A percentile compares a stretch with the other conserved stretches of the same genome.
These are phyloP conservation scores for Leptodirus hochenwartii DNA, from an alignment of 2,888 invertebrate species.

Conservation along the genomic window DNA sequence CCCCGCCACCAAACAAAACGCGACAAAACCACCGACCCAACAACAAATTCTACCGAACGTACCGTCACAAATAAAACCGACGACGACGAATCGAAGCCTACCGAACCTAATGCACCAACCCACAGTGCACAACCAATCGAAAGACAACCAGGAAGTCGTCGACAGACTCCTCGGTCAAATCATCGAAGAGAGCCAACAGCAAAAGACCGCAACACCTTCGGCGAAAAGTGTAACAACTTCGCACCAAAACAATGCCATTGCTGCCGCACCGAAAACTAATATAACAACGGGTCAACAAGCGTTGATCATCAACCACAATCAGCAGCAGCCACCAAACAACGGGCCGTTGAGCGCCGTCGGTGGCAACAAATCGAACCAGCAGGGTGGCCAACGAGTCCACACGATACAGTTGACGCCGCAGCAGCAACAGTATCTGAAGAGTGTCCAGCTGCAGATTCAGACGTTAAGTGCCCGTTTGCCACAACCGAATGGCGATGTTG, in stretches of 20 bases:
- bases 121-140: too few relatives aligned
- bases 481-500: conserved; percentile 22
- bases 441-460: conserved; percentile 50
- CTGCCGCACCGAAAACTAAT: neutral
- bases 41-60: too few relatives aligned
- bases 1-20: too few relatives aligned
- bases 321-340: conserved; percentile 10
- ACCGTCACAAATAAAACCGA: too few relatives aligned
- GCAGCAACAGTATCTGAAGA: conserved; percentile 43
- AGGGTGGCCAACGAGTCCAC: conserved; percentile 38
- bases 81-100: too few relatives aligned
- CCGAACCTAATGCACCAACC: too few relatives aligned
- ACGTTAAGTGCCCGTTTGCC: conserved; percentile 36
- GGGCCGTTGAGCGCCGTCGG: conserved; percentile 2
- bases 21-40: too few relatives aligned
- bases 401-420: conserved; percentile 57
- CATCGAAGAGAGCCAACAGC: conserved; percentile 19
- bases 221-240: neutral
- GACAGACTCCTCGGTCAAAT: conserved; percentile 25
- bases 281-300: conserved; percentile 3
- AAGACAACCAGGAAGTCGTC: conserved; percentile 20
- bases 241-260: neutral
- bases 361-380: conserved; percentile 13
- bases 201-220: conserved; percentile 7
- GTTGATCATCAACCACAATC: conserved; percentile 3